Percentiles rank a stretch among this genome's conserved stretches.
Conservation (phyloP, 2,113 vertebrate species). For the Glaucidium brasilianum region DNA sequence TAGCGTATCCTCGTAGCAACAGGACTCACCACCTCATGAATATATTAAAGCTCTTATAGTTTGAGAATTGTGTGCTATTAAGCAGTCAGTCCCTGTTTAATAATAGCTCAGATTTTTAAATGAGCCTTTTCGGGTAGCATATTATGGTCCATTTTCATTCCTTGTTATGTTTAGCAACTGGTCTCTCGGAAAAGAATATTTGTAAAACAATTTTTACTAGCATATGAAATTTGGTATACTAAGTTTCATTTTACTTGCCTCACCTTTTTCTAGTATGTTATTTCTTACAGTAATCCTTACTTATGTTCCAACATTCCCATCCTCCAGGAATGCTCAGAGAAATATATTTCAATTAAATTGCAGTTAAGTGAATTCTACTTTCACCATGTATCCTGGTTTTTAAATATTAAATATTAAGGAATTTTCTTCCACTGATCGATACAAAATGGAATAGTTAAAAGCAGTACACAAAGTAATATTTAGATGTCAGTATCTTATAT, state of each 20-base stretch:
- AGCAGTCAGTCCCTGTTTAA: neutral
- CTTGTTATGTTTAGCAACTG: neutral
- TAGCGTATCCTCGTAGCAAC: neutral
- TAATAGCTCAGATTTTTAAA: neutral
- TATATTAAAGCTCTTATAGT: neutral
- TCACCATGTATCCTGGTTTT: neutral
- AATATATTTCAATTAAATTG: neutral
- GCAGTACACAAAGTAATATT: neutral
- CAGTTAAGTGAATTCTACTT: neutral
- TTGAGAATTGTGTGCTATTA: neutral
- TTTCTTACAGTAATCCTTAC: neutral
- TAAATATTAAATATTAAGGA: neutral
- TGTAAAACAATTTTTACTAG: neutral
- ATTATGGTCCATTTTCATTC: neutral
- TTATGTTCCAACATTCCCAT: neutral
- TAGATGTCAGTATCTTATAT: neutral
- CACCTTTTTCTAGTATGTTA: neutral
- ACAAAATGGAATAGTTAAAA: neutral
- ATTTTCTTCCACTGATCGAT: neutral
- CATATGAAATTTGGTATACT: neutral
- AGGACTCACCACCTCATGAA: neutral
- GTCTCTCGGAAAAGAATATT: neutral
- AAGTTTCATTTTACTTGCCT: neutral
- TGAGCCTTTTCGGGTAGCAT: neutral
- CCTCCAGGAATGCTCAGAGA: neutral